phyloP scores from a whole-genome alignment of 2,113 vertebrate species.

The Otus sunia region DNA sequence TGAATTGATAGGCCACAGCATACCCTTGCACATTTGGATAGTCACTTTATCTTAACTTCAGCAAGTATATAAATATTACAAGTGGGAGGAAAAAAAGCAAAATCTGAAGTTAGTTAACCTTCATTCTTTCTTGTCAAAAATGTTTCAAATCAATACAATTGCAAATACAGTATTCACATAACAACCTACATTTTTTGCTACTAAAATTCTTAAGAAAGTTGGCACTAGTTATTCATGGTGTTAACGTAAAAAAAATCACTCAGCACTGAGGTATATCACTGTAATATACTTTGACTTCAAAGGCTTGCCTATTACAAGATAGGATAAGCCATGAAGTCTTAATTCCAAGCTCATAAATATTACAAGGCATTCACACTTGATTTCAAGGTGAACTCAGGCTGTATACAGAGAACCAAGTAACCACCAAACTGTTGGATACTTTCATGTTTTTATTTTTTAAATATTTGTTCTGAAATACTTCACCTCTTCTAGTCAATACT shows the following conservation, averaged over 20 bases:
- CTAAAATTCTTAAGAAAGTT: background rate
- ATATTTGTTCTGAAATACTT: background rate
- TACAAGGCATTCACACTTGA: background rate
- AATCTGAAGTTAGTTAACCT: background rate
- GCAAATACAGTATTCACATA: background rate
- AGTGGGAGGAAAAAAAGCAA: background rate
- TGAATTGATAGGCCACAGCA: background rate
- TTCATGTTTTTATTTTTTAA: background rate
- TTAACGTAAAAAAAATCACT: background rate
- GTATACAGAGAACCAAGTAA: background rate
- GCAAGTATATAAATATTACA: background rate
- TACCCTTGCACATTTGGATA: background rate
- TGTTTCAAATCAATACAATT: background rate
- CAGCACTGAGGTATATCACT: background rate
- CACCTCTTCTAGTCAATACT: background rate
- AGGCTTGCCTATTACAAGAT: background rate
- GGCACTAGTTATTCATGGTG: background rate
- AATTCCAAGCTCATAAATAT: constrained; percentile 5
- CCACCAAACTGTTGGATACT: background rate
- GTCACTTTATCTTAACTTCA: background rate
- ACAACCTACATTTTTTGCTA: background rate
- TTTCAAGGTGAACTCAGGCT: background rate
- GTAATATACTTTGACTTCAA: background rate
- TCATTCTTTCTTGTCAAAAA: background rate
- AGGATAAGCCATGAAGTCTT: background rate